Conservation (phyloP, 2,888 invertebrate genomes). For the Abrostola triplasia region DNA sequence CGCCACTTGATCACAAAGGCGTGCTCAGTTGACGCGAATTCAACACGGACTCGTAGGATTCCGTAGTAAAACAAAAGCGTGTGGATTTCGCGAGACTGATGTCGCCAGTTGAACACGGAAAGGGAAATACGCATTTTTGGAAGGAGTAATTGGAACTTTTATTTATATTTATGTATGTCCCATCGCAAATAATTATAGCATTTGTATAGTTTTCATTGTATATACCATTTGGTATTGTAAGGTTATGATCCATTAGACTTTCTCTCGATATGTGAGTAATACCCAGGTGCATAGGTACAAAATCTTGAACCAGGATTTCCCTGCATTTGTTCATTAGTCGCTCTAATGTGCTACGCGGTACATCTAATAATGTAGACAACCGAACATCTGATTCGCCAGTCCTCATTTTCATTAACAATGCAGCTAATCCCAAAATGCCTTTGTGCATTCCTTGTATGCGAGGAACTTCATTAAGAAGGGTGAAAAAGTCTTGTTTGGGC, state of each 20-base stretch:
- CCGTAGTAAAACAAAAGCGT: too few species aligned
- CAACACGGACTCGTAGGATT: too few species aligned
- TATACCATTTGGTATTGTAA: constrained; percentile 1
- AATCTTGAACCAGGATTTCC: constrained; percentile 6
- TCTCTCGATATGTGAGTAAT: neutral
- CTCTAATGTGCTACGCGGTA: constrained; percentile 7
- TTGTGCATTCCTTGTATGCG: constrained; percentile 21
- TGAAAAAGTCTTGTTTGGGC: constrained; percentile 23
- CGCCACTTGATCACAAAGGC: too few species aligned
- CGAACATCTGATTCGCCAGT: constrained; percentile 13
- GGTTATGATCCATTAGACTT: neutral
- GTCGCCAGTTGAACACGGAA: too few species aligned
- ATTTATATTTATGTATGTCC: constrained; percentile 18
- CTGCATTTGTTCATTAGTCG: constrained; percentile 5
- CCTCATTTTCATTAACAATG: constrained; percentile 15
- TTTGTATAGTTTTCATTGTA: constrained; percentile 11
- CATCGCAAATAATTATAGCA: constrained; percentile 20
- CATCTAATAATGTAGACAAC: constrained; percentile 9
- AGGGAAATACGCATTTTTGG: too few species aligned
- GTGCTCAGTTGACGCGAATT: too few species aligned
- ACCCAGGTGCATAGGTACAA: constrained; percentile 6
- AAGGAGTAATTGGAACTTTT: constrained; percentile 19
- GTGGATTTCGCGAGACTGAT: too few species aligned
- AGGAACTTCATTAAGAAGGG: constrained; percentile 23
- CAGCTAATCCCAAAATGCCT: constrained; percentile 13